These are phyloP conservation scores for Podargus strigoides DNA, from an alignment of 2,797 vertebrate species.

Conservation along the genomic window DNA sequence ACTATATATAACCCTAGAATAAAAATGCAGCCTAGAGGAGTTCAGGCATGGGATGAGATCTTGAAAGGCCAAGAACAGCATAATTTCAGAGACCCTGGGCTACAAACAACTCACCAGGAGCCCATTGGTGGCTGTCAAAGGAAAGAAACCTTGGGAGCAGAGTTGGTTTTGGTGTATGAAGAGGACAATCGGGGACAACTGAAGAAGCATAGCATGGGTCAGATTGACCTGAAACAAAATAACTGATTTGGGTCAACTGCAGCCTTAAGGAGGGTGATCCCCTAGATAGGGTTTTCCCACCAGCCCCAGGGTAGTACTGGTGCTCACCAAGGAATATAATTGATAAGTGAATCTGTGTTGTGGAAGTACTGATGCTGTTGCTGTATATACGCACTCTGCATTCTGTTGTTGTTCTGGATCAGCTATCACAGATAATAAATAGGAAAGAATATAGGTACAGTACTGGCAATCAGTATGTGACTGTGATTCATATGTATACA, in stretches of 20 bases:
- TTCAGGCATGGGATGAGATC: neutral
- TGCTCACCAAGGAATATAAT: neutral
- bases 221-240: neutral
- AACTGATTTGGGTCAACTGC: neutral
- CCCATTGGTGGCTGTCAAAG: neutral
- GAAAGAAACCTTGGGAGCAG: fast-evolving
- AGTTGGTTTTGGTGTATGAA: fast-evolving
- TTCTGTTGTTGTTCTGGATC: neutral
- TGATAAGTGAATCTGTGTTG: neutral
- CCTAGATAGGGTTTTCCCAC: fast-evolving
- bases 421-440: neutral
- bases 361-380: neutral
- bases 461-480: neutral
- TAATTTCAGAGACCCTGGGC: neutral
- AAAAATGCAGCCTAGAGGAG: neutral
- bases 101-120: neutral
- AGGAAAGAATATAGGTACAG: neutral
- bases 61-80: neutral
- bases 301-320: neutral
- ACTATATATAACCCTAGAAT: neutral
- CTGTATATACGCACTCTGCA: neutral
- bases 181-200: fast-evolving
- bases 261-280: neutral
- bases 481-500: neutral
- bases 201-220: neutral